phyloP scores from a whole-genome alignment of 2,888 invertebrate genomes.

The Allophyes oxyacanthae region DNA sequence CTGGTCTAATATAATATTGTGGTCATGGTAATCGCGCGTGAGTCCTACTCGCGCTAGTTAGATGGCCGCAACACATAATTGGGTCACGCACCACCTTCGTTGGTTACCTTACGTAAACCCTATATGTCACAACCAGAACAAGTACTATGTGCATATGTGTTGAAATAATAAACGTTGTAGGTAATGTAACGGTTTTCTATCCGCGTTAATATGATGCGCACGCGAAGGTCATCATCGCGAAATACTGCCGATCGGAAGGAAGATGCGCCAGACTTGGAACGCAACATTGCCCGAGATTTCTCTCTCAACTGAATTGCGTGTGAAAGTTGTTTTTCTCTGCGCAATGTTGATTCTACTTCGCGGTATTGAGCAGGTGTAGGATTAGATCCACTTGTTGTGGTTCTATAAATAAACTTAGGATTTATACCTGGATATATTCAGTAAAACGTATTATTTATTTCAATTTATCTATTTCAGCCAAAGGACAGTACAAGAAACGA shows the following conservation, averaged over 20 bases:
- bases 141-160: constrained; percentile 67
- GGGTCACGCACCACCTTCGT: constrained; percentile 74
- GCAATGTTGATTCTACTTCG: constrained; percentile 57
- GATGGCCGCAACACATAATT: constrained; percentile 71
- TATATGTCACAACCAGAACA: constrained; percentile 78
- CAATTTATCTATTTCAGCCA: constrained; percentile 89
- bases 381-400: constrained; percentile 5
- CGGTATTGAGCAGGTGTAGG: constrained; percentile 42
- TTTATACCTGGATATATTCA: too few species aligned
- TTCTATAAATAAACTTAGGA: background rate
- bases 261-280: constrained; percentile 56
- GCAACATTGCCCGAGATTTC: constrained; percentile 69
- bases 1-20: background rate
- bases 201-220: constrained; percentile 57
- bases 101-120: constrained; percentile 80
- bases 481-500: constrained; percentile 95
- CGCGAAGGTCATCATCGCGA: constrained; percentile 64
- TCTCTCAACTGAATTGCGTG: constrained; percentile 74
- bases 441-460: too few species aligned
- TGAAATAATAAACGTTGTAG: constrained; percentile 67
- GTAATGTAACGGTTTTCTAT: constrained; percentile 65
- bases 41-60: constrained; percentile 21
- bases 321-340: constrained; percentile 85
- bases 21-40: constrained; percentile 6
- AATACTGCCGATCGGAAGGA: constrained; percentile 72